These are phyloP conservation scores for Melanerpes formicivorus DNA, from an alignment of 2,113 vertebrate genomes.

Conservation along the genomic window DNA sequence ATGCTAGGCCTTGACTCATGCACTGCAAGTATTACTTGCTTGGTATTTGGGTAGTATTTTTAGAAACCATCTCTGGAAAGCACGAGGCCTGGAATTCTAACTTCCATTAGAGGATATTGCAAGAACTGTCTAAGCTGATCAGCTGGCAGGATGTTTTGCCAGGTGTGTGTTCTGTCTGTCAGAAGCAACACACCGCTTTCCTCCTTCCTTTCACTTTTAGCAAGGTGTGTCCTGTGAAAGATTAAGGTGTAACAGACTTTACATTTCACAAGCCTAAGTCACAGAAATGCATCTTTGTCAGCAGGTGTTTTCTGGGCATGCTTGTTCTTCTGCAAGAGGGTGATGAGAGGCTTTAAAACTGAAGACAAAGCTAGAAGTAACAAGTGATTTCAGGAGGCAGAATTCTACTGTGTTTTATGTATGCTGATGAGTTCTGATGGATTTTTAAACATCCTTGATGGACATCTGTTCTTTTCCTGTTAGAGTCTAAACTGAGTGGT, in stretches of 20 bases:
- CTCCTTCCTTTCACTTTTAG: neutral
- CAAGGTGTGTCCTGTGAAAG: neutral
- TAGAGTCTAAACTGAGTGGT: slow-evolving; percentile 87
- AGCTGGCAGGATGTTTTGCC: neutral
- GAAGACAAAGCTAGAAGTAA: neutral
- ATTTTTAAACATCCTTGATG: neutral
- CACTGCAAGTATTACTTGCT: neutral
- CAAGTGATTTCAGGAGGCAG: neutral
- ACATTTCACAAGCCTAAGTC: neutral
- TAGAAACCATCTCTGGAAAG: neutral
- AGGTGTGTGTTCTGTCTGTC: neutral
- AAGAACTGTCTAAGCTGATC: neutral
- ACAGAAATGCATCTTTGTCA: neutral
- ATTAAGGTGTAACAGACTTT: neutral
- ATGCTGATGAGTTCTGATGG: neutral
- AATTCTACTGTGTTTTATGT: neutral
- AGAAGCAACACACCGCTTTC: neutral
- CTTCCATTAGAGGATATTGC: neutral
- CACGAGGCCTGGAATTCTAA: neutral
- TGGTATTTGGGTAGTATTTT: neutral
- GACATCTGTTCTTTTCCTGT: slow-evolving; percentile 16
- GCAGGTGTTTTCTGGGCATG: neutral
- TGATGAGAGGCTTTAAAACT: neutral
- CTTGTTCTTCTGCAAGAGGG: neutral
- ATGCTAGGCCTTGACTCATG: neutral